Evolutionary conservation across 2,888 invertebrate genomes (phyloP), one percentile per base, ranked within the genome.

Genomic region (Perithous albicinctus): DNA sequence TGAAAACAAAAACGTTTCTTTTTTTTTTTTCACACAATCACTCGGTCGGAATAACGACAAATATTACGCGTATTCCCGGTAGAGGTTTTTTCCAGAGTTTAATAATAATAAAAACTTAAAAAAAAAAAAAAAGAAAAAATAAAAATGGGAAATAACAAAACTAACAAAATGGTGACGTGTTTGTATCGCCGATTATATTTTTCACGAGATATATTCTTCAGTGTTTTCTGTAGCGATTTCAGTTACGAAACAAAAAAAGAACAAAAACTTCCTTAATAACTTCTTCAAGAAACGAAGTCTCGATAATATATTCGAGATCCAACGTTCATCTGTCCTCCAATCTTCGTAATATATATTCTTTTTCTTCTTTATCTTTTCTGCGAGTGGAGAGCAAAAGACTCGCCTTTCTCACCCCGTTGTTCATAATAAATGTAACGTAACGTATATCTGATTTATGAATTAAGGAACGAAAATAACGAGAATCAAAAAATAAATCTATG

Each of bases 361-460:
- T 51, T 43, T 12, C 15, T 29, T 46, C 29, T 43, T 26, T 59
- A 7, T 12, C 59, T 18, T 7, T 43, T 43, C 8, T 56, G 15
- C 43, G 38, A 29, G 18, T 20, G 12, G 10, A 59, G 32, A 38
- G n/a, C 15, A 35, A 51, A 23, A 18, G 15, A 10, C 15, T 32
- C n/a, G 29, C 54, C 38, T 54, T 56, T n/a, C 29, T 7, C 26
- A 29, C 46, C 35, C 41, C 32, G 20, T 81, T 78, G 51, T 59
- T 66, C 70, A 48, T 61, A 18, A 66, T 15, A 54, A 69, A 76
- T 56, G 29, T 59, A 74, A 70, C 63, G 67, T 46, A n/a, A 56
- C 54, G 51, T 81, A 76, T 56, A 76, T 56, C 69, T 78, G 69
- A 78, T 78, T 70, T 82, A 78, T 73, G 46, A 79, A 74, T 54